Evolutionary conservation across 2,113 vertebrate genomes (phyloP).

Genomic region (Fregetta grallaria): DNA sequence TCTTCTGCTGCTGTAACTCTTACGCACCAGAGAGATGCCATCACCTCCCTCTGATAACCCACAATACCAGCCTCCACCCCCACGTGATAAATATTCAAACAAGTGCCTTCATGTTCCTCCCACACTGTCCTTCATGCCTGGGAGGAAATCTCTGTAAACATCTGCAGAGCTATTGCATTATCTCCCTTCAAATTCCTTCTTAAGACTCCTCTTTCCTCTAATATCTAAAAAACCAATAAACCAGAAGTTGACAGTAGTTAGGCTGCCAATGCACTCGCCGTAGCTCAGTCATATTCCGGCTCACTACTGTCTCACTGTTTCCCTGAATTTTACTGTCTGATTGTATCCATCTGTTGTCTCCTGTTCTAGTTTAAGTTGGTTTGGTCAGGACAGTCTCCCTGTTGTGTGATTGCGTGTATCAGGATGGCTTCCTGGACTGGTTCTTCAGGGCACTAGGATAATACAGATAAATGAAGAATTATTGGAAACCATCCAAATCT

Average conservation of each 20-base stretch:
- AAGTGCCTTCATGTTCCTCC: conserved; percentile 23
- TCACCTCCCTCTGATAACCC: not conserved
- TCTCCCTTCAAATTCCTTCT: not conserved
- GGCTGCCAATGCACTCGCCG: not conserved
- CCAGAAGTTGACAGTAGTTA: not conserved
- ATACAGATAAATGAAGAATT: not conserved
- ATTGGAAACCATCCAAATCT: not conserved
- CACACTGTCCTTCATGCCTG: conserved; percentile 14
- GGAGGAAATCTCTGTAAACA: conserved; percentile 21
- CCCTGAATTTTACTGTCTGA: not conserved
- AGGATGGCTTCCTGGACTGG: not conserved
- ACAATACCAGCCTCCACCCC: not conserved
- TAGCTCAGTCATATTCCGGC: not conserved
- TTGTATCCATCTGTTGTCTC: not conserved
- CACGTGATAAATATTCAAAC: conserved; percentile 34
- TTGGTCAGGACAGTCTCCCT: not conserved
- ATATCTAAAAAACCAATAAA: not conserved
- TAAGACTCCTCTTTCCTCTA: not conserved
- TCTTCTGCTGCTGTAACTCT: not conserved
- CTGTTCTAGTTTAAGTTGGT: not conserved
- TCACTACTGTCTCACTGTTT: not conserved
- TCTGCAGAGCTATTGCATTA: conserved; percentile 28
- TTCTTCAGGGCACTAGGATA: not conserved
- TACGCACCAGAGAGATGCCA: not conserved
- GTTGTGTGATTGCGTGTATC: not conserved